Percentiles rank a stretch among this genome's conserved stretches.
phyloP scores from a whole-genome alignment of 64 coral and sea anemone species.

The Cladopsammia gracilis region DNA sequence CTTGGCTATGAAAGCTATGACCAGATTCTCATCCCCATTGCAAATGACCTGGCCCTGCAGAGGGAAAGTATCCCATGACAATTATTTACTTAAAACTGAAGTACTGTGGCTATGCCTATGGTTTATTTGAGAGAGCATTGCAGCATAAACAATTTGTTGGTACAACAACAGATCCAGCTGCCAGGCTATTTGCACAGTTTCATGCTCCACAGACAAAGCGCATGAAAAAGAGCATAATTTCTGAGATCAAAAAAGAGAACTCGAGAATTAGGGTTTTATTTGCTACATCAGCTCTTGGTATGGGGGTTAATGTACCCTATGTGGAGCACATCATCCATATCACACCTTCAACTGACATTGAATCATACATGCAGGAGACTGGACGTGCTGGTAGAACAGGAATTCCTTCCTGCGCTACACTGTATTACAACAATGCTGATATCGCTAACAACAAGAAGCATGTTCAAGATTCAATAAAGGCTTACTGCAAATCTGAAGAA shows the following conservation, averaged over 20 bases:
- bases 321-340: constrained; percentile 69
- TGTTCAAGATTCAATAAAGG: neutral
- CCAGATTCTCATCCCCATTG: constrained; percentile 34
- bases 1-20: constrained; percentile 2
- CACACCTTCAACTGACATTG: constrained; percentile 52
- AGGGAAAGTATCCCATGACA: constrained; percentile 60
- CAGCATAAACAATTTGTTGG: constrained; percentile 69
- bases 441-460: neutral
- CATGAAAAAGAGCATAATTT: constrained; percentile 69
- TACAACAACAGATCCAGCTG: constrained; percentile 15
- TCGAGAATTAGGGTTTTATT: constrained; percentile 57
- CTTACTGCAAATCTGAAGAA: neutral
- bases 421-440: neutral
- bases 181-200: constrained; percentile 76
- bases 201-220: constrained; percentile 64
- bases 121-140: constrained; percentile 60
- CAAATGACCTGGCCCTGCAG: constrained; percentile 6
- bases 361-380: constrained; percentile 75
- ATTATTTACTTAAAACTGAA: constrained; percentile 64
- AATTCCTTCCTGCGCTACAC: too few species aligned
- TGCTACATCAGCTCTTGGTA: too few species aligned
- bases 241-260: constrained; percentile 52
- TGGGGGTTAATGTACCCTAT: constrained; percentile 68
- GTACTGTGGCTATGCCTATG: constrained; percentile 76
- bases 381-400: constrained; percentile 57